Base-by-base conservation (phyloP, 2,888 invertebrate genomes). In the Sylvicola cinctus region DNA sequence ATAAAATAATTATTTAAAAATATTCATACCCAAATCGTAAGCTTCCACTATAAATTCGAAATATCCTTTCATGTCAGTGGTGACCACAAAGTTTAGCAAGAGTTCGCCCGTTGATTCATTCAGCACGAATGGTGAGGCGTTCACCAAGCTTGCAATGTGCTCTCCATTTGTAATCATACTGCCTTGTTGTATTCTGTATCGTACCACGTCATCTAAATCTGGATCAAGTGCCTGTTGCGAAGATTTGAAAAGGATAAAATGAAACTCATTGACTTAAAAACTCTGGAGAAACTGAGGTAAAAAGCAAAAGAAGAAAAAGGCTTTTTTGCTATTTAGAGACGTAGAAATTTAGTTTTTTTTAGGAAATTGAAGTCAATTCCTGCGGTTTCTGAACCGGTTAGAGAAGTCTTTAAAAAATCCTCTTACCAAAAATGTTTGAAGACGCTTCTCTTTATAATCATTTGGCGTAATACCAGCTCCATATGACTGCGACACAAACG, bases 41-140 rank as follows among this genome's bases (percentile, higher is more conserved):
- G 69, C 73, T 2, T 50, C 41, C 8, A 70, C 59, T 26, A 60
- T 42, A 41, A 74, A 71, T 42, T 59, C 58, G 45, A 73, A 70
- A 57, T 63, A 67, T 37, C 74, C 74, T 16, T 58, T 58, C 70
- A 71, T 70, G 34, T 56, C 54, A 6, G 52, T 49, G 2, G 60
- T 57, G 3, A 67, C 65, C 40, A 58, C 54, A 33, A 70, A 65
- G 43, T 60, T 61, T 15, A 69, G 52, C 1, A 44, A 49, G 13
- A 73, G 47, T 13, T 56, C 51, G 5, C 70, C 72, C 0, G 56
- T 56, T 5, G 42, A 38, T 0, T 43, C 27, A 44, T 65, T 41
- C 16, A 69, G 42, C 1, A 38, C 27, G 43, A 70, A 66, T 2
- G 64, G 60, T 0, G 47, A 44, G 3, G 53, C 43, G 26, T 46